Evolutionary conservation across 2,113 vertebrate genomes (phyloP), one percentile per base, ranked within the genome.

Genomic region (Plestiodon gilberti): DNA sequence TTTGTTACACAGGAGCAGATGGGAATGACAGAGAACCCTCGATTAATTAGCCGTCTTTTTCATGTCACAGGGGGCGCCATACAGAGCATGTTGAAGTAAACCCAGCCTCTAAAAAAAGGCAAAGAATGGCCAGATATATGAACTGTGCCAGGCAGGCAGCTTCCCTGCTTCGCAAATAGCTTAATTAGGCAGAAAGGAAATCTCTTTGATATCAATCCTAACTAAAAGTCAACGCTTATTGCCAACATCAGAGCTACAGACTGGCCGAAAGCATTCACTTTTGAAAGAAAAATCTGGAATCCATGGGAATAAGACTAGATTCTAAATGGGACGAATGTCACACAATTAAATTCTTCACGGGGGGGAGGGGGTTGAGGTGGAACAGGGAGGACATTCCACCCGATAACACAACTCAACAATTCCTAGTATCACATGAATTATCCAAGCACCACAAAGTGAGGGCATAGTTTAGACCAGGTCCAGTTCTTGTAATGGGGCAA

Each of bases 1-100:
- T 83, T 88, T 87, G 62, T 84, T 90, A 91, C 48, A 82, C 80
- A 83, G 76, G 4, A 3, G 82, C 89, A 89, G 82, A 91, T 64
- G 73, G 88, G 48, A 83, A 87, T 78, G 74, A 8, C 52, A 83
- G 55, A 73, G 40, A 64, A 23, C 18, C 69, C 64, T 78, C 83
- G n/a, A 62, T 71, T 78, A 89, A 65, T 93, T 65, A 88, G 81
- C 30, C 13, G 70, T 86, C 87, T 84, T 90, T 79, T 33, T 79
- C 0, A 0, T 33, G 87, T 43, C 82, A 91, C 70, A 81, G 43
- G 20, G 43, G 20, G 40, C n/a, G 38, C 76, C 87, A 55, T 33
- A 6, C 4, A 30, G 52, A 89, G 17, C 30, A 38, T 35, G 88
- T 64, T 35, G 76, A 70, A 79, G 28, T 15, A 79, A 35, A 78